Base-by-base conservation (phyloP, 2,797 vertebrate species). In the Pelodytes ibericus region DNA sequence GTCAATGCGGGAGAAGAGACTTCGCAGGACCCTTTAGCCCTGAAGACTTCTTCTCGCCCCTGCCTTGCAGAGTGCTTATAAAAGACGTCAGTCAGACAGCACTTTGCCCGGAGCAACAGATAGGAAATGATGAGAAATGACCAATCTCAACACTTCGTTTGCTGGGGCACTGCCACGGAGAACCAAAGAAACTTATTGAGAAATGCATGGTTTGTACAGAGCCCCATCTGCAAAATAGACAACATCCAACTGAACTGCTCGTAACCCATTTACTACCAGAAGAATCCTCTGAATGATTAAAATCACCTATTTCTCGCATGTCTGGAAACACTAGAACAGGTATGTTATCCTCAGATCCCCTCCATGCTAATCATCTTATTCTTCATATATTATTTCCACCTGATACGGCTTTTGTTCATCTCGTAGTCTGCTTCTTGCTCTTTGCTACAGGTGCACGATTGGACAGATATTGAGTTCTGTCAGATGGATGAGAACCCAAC, bases 51-150 rank as follows among this genome's bases (percentile, higher is more conserved):
- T 75, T 67, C 64, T 61, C 64, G 30, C 73, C 57, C 53, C 6
- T 18, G 29, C 22, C 22, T 67, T 68, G 44, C 39, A 30, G 13
- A 60, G 72, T 13, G 26, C 63, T 75, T 44, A 56, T 0, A 0
- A 3, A 16, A 80, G 61, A 0, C 0, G n/a, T 73, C 16, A 25
- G 57, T 18, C 26, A 61, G 75, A 64, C 57, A 30, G 0, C 0
- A 0, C 72, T 63, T 47, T 47, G 80, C 27, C 22, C 47, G 51
- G 31, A 74, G 60, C 25, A 20, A 60, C 31, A 83, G 81, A 72
- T 79, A 79, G 72, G 80, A 59, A 68, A 60, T 44, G 72, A 69
- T 85, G 83, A 86, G 53, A 51, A 80, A 83, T 83, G 80, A 73
- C 58, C 72, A 76, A 27, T 22, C 3, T 44, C 16, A 57, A 72